Percentiles rank a stretch among this genome's conserved stretches.
Evolutionary conservation across 2,888 invertebrate genomes (phyloP).

Genomic region (Papilio protenor): DNA sequence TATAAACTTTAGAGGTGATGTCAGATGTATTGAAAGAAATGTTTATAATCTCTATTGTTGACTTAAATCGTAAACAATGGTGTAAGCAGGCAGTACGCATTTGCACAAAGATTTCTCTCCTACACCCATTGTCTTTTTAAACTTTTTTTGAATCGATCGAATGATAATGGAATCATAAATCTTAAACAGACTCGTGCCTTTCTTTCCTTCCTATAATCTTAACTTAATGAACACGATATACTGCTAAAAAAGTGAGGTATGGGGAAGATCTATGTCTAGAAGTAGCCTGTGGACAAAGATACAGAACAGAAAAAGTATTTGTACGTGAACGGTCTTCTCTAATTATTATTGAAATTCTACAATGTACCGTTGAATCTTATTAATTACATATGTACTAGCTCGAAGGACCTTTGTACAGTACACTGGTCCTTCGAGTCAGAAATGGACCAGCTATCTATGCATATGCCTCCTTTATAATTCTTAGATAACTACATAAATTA

Average conservation of each 20-base stretch:
- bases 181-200: neutral
- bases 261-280: neutral
- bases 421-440: neutral
- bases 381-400: neutral
- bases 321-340: neutral
- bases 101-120: conserved; percentile 5
- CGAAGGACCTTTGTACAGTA: neutral
- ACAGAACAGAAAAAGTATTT: neutral
- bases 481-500: neutral
- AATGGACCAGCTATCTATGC: neutral
- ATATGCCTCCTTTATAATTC: neutral
- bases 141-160: neutral
- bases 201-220: neutral
- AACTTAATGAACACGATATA: neutral
- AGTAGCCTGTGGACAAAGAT: neutral
- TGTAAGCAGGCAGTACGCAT: neutral
- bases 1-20: conserved; percentile 8
- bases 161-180: neutral
- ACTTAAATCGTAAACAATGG: conserved; percentile 16
- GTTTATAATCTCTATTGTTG: conserved; percentile 5
- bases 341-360: neutral
- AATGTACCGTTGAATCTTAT: neutral
- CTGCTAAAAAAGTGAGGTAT: neutral
- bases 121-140: neutral
- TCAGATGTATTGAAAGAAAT: conserved; percentile 1